Percentiles rank a stretch among this genome's conserved stretches.
Evolutionary conservation across 2,797 vertebrate genomes (phyloP).

Genomic region (Syncerus caffer): DNA sequence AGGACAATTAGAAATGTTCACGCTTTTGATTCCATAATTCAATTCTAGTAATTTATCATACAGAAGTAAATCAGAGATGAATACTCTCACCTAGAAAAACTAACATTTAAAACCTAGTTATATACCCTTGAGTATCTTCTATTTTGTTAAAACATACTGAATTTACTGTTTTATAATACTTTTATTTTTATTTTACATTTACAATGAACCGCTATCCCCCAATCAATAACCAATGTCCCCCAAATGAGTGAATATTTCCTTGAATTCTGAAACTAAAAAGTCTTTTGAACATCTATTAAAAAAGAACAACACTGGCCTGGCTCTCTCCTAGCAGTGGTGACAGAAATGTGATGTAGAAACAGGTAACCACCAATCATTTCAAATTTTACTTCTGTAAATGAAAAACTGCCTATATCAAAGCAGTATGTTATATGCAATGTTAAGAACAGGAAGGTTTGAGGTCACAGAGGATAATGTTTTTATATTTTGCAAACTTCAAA

Average conservation of each 20-base stretch:
- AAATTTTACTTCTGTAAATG: constrained; percentile 20
- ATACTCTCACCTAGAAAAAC: not conserved
- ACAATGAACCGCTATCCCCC: not conserved
- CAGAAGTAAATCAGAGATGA: not conserved
- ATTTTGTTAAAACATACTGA: constrained; percentile 9
- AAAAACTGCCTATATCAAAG: constrained; percentile 3
- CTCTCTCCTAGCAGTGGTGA: not conserved
- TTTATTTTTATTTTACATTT: not conserved
- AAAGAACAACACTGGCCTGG: not conserved
- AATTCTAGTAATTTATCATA: not conserved
- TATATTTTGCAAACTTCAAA: not conserved
- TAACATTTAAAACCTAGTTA: not conserved
- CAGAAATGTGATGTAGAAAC: not conserved
- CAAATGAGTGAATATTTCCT: not conserved
- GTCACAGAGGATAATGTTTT: not conserved
- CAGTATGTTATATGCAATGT: not conserved
- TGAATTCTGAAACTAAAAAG: not conserved
- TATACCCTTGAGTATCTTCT: not conserved
- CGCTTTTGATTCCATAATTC: not conserved
- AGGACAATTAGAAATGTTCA: constrained; percentile 28
- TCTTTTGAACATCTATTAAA: not conserved
- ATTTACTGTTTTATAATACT: not conserved
- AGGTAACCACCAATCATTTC: not conserved
- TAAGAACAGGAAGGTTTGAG: not conserved
- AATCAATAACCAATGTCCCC: not conserved